phyloP scores from a whole-genome alignment of 2,797 vertebrate genomes.

The Esox masquinongy region DNA sequence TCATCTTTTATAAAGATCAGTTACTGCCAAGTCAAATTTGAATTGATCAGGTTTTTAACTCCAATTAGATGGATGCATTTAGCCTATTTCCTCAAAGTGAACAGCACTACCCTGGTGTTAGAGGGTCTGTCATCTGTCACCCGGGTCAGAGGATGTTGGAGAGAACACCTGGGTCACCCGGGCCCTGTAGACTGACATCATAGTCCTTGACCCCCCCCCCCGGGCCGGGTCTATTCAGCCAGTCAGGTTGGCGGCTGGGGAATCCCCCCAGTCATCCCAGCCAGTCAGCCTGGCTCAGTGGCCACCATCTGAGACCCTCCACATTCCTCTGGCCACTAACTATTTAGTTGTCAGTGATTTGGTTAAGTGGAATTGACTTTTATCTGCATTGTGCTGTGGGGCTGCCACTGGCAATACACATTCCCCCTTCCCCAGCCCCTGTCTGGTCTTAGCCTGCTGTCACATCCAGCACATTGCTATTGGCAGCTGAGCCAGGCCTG shows the following conservation, averaged over 20 bases:
- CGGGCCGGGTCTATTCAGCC: conserved; percentile 6
- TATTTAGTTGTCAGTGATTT: conserved; percentile 98
- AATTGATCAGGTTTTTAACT: neutral
- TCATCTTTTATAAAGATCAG: neutral
- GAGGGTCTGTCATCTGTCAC: no score
- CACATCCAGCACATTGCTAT: conserved; percentile 87
- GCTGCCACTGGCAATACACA: conserved; percentile 87
- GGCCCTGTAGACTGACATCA: conserved; percentile 26
- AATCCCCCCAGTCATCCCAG: conserved; percentile 61
- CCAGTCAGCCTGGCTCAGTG: conserved; percentile 64
- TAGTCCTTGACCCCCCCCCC: conserved; percentile 34
- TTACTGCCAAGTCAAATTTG: neutral
- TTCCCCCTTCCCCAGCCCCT: conserved; percentile 78
- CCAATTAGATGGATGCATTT: neutral
- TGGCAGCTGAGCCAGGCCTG: conserved; percentile 87
- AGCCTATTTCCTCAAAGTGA: neutral
- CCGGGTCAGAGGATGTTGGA: neutral
- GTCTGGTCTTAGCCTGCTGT: conserved; percentile 79
- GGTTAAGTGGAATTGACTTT: conserved; percentile 98
- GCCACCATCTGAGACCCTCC: conserved; percentile 66
- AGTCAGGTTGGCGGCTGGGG: conserved; percentile 57
- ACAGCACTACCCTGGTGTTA: neutral
- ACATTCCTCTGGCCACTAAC: conserved; percentile 89
- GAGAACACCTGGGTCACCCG: neutral
- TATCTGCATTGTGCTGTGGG: conserved; percentile 82